Percentiles rank a stretch among this genome's conserved stretches.
These are phyloP conservation scores for Agrochola litura DNA, from an alignment of 2,888 invertebrate genomes.

Conservation along the genomic window DNA sequence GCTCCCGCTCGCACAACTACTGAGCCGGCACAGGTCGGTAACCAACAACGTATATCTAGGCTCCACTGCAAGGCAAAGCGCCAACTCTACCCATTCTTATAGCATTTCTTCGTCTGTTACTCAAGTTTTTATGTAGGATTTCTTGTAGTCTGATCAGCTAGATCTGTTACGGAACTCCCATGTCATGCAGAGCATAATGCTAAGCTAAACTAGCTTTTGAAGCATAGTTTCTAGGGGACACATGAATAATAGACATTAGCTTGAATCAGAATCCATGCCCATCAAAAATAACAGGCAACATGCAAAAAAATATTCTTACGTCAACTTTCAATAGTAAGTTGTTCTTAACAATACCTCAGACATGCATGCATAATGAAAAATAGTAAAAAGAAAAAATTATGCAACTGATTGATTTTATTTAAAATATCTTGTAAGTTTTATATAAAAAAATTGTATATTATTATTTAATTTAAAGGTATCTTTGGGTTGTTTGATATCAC, in stretches of 20 bases:
- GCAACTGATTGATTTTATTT: conserved; percentile 1
- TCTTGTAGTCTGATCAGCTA: conserved; percentile 5
- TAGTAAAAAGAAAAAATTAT: background rate
- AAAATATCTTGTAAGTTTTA: background rate
- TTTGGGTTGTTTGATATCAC: background rate
- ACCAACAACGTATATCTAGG: background rate
- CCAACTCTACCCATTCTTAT: background rate
- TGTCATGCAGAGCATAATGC: background rate
- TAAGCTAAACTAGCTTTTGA: background rate
- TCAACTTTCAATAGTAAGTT: background rate
- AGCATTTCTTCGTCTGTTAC: conserved; percentile 4
- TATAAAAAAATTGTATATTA: background rate
- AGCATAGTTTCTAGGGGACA: background rate
- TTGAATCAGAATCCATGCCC: background rate
- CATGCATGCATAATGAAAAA: background rate
- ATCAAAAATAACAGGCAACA: background rate
- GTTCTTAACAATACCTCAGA: no score
- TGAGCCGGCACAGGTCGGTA: conserved; percentile 69
- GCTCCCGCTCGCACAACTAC: conserved; percentile 83
- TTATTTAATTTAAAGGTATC: background rate
- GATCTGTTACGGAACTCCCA: background rate
- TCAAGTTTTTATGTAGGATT: background rate
- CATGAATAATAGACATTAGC: background rate
- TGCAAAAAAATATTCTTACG: background rate
- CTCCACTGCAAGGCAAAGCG: background rate